Evolutionary conservation across 2,888 invertebrate species (phyloP).

Genomic region (Cordilura impudica): DNA sequence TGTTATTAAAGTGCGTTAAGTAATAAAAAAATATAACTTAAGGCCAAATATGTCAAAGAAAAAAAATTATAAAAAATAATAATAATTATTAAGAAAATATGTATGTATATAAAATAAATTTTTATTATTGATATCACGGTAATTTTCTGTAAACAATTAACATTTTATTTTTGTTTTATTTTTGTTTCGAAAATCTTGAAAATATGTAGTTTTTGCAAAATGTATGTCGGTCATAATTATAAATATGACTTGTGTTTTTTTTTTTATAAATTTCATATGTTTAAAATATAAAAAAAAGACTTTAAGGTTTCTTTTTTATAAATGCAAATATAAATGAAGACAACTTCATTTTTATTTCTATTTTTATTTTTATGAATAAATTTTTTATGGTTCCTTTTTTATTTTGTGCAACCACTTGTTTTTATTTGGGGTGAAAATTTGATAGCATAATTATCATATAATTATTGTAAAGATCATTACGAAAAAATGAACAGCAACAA

Average conservation of each 20-base stretch:
- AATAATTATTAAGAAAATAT: too few species aligned
- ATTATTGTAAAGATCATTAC: not conserved
- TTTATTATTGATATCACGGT: not conserved
- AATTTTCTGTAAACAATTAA: not conserved
- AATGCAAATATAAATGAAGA: not conserved
- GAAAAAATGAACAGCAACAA: too few species aligned
- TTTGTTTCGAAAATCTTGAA: not conserved
- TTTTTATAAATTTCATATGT: not conserved
- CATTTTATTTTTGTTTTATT: not conserved
- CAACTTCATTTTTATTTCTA: not conserved
- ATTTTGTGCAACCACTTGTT: not conserved
- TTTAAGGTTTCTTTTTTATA: not conserved
- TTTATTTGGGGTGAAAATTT: not conserved
- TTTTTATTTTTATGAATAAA: not conserved
- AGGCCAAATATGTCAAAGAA: not conserved
- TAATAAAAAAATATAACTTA: not conserved
- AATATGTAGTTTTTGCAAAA: not conserved
- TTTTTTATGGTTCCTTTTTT: not conserved
- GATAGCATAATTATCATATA: not conserved
- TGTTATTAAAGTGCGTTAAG: slow-evolving; percentile 8
- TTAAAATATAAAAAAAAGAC: not conserved
- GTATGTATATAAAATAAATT: too few species aligned
- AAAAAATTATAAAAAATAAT: not conserved
- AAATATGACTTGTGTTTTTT: not conserved
- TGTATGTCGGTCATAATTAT: not conserved